Evolutionary conservation across 2,113 vertebrate species (phyloP).

Genomic region (Laticauda laticaudata): DNA sequence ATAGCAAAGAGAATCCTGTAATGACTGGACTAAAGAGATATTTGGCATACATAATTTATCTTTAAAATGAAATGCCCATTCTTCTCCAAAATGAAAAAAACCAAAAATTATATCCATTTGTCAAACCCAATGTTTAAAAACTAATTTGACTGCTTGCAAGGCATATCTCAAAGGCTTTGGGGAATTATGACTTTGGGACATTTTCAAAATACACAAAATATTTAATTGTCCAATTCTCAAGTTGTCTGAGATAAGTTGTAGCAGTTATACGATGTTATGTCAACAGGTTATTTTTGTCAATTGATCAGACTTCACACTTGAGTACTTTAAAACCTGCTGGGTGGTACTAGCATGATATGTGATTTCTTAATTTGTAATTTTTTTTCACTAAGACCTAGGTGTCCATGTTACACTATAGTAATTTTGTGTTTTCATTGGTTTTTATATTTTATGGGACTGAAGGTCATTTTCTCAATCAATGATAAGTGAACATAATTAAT

Average conservation of each 20-base stretch:
- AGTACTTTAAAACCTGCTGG: background rate
- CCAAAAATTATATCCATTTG: background rate
- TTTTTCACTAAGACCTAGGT: background rate
- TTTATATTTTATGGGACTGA: background rate
- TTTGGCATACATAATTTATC: background rate
- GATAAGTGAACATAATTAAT: background rate
- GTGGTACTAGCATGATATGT: too few species aligned
- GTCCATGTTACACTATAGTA: background rate
- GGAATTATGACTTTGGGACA: background rate
- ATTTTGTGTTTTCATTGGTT: background rate
- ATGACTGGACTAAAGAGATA: background rate
- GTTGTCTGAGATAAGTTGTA: background rate
- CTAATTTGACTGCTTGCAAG: background rate
- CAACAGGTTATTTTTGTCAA: background rate
- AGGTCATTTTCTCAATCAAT: background rate
- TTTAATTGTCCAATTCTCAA: background rate
- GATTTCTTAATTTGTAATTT: background rate
- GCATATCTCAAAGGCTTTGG: background rate
- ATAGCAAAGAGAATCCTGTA: background rate
- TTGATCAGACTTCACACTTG: background rate
- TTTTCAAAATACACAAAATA: background rate
- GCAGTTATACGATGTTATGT: background rate
- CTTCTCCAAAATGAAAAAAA: background rate
- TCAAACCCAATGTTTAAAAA: background rate
- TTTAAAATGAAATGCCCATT: background rate